A percentile compares a stretch with the other conserved stretches of the same genome.
Conservation (phyloP, 2,888 invertebrate genomes). For the Diadromus collaris region DNA sequence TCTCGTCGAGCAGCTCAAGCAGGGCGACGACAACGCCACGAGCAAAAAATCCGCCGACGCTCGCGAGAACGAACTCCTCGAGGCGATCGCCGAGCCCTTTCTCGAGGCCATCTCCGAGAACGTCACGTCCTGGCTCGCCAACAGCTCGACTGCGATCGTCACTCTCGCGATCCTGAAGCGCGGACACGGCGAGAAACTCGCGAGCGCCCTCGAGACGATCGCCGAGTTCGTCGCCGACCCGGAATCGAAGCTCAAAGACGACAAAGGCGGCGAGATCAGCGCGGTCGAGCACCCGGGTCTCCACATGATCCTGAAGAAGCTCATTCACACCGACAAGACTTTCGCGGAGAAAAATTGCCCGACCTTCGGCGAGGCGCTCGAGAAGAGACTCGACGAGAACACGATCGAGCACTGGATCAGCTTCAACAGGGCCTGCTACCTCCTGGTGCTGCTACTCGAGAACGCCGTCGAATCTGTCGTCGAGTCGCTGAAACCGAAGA, state of each 20-base stretch:
- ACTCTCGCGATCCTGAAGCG: conserved; percentile 87
- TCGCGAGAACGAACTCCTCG: conserved; percentile 86
- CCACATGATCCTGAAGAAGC: conserved; percentile 89
- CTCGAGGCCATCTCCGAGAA: conserved; percentile 83
- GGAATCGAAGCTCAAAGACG: conserved; percentile 82
- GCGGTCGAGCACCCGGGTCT: conserved; percentile 88
- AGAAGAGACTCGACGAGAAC: conserved; percentile 81
- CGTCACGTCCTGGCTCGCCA: conserved; percentile 86
- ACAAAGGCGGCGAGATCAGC: conserved; percentile 76
- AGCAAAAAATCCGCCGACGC: conserved; percentile 87
- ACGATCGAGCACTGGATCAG: conserved; percentile 84
- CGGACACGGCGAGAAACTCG: conserved; percentile 81
- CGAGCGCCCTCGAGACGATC: conserved; percentile 80
- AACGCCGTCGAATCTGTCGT: conserved; percentile 81
- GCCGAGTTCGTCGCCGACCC: conserved; percentile 79
- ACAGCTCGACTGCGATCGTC: conserved; percentile 85
- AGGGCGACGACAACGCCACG: conserved; percentile 87
- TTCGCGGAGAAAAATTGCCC: conserved; percentile 76
- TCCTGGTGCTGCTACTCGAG: conserved; percentile 86
- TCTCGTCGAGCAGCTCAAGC: conserved; percentile 87
- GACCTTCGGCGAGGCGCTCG: conserved; percentile 84
- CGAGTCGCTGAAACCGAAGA: conserved; percentile 80
- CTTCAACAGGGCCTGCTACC: conserved; percentile 89
- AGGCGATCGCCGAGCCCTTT: conserved; percentile 84
- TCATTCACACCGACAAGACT: conserved; percentile 85